phyloP scores from a whole-genome alignment of 1,140 invertebrate species.

The Drosophila sucinea region DNA sequence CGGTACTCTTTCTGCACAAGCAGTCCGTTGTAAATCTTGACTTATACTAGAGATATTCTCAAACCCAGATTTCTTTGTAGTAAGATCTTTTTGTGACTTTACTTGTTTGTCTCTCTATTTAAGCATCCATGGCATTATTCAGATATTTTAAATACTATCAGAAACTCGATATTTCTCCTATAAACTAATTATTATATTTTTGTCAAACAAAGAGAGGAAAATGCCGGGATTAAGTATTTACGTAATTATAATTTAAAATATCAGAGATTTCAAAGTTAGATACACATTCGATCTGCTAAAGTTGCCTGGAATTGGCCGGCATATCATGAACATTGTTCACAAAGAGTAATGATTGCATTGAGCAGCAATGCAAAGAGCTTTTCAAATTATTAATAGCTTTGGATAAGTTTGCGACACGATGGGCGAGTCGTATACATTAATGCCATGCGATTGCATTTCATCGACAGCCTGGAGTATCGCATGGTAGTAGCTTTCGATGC shows the following conservation, averaged over 20 bases:
- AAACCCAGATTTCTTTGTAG: no score
- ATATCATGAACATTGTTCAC: slow-evolving; percentile 28
- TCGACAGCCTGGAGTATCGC: slow-evolving; percentile 34
- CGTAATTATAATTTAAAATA: neutral
- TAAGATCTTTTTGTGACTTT: no score
- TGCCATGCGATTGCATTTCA: neutral
- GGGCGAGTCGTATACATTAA: neutral
- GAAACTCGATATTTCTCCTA: no score
- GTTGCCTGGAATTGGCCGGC: neutral
- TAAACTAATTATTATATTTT: no score
- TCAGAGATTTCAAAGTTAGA: neutral
- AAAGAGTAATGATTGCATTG: neutral
- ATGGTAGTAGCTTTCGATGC: slow-evolving; percentile 14
- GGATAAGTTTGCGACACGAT: neutral
- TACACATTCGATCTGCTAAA: neutral
- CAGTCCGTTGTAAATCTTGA: no score
- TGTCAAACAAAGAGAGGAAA: no score
- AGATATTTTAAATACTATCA: no score
- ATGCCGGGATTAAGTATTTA: no score
- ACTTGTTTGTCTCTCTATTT: no score
- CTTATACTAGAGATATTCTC: no score
- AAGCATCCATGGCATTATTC: no score
- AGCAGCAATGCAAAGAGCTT: slow-evolving; percentile 12
- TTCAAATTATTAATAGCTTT: neutral
- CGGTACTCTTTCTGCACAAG: no score